Evolutionary conservation across 2,888 invertebrate genomes (phyloP), one percentile per base, ranked within the genome.

Genomic region (Phania funesta): DNA sequence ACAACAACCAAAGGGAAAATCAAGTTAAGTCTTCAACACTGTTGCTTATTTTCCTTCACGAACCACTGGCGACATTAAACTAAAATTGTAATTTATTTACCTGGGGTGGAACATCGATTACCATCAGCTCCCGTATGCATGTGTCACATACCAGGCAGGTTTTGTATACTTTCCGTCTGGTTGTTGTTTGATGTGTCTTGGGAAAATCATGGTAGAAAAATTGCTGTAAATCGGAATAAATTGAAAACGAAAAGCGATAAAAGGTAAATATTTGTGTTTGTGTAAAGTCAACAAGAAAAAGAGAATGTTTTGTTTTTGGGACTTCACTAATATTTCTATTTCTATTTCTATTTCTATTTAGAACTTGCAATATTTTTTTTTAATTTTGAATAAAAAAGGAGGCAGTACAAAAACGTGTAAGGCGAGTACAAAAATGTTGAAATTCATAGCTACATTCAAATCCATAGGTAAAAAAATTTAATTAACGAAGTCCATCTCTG

Each of bases 201-300:
- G 91, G 91, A 85, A 91, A 91, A 86, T 91, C 91, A 87, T 91
- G 91, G 86, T 91, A 90, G 86, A 91, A 91, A 88, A 91, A 91
- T 91, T 91, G 91, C 91, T 91, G 86, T 5, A 83, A 82, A 38
- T 24, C 64, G 46, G n/a, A 74, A 68, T 13, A 9, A 71, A 74
- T 26, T 8, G 20, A 13, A 46, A 48, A 38, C 26, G 58, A 71
- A 50, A 68, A 35, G 9, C 20, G 32, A 48, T 26, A 64, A 5
- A 26, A 26, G 13, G 13, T 18, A 54, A 26, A 41, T 18, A 54
- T 24, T 32, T 35, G 7, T 64, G 6, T 29, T 38, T 44, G 5
- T 8, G 20, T 29, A 32, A 22, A 22, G 26, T 50, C 22, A 50
- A 35, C 16, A 32, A 22, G 4, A n/a, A 29, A n/a, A n/a, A n/a